A percentile compares a stretch with the other conserved stretches of the same genome.
phyloP scores from a whole-genome alignment of 92 coral and sea anemone species.

The Phymanthus crucifer region DNA sequence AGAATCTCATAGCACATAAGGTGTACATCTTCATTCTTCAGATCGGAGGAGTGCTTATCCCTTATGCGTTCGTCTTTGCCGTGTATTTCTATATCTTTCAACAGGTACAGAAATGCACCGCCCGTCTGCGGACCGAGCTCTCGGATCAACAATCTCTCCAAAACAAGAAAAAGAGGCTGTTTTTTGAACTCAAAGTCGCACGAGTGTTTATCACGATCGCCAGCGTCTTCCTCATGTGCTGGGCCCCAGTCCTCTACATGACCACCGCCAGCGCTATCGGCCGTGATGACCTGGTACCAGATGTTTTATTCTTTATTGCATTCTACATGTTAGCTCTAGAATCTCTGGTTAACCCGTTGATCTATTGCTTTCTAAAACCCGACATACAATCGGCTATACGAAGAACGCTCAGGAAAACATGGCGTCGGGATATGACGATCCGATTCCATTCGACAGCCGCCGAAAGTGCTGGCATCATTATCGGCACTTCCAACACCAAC shows the following conservation, averaged over 20 bases:
- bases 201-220: constrained; percentile 44
- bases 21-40: constrained; percentile 37
- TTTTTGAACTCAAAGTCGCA: constrained; percentile 46
- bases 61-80: constrained; percentile 41
- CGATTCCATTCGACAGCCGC: constrained; percentile 11
- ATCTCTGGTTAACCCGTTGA: constrained; percentile 47
- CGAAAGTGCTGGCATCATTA: constrained; percentile 18
- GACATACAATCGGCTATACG: constrained; percentile 41
- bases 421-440: constrained; percentile 24
- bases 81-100: constrained; percentile 51
- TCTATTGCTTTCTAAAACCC: constrained; percentile 63
- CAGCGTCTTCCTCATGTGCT: constrained; percentile 37
- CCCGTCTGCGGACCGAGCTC: constrained; percentile 34
- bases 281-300: constrained; percentile 35
- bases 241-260: constrained; percentile 59
- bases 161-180: constrained; percentile 20
- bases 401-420: constrained; percentile 16
- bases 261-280: constrained; percentile 38
- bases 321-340: constrained; percentile 46
- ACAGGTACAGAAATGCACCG: constrained; percentile 54
- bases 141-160: neutral
- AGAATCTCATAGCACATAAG: constrained; percentile 34
- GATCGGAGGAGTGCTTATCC: constrained; percentile 52
- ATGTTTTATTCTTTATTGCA: constrained; percentile 6
- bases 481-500: constrained; percentile 25